Evolutionary conservation across 1,140 invertebrate species (phyloP).

Genomic region (Aplysia californica): DNA sequence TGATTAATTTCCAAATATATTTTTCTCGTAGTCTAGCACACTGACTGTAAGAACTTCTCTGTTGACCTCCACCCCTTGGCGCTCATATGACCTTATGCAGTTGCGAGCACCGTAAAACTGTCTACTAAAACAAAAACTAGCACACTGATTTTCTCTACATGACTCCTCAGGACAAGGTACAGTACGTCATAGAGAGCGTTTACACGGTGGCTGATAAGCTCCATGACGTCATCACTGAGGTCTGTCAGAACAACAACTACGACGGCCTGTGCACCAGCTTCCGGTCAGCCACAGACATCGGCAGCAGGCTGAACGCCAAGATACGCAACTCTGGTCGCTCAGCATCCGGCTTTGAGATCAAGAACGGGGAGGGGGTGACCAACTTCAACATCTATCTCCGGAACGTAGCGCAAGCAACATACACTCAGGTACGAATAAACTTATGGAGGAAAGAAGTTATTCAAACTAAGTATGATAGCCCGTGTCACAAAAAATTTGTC

Average conservation of each 20-base stretch:
- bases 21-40: too few species aligned
- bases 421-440: conserved; percentile 32
- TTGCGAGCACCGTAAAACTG: too few species aligned
- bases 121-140: too few species aligned
- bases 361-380: conserved; percentile 43
- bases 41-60: too few species aligned
- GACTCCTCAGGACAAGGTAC: conserved; percentile 20
- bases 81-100: too few species aligned
- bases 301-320: conserved; percentile 33
- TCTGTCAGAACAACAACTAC: conserved; percentile 47
- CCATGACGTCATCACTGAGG: conserved; percentile 37
- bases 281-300: conserved; percentile 22
- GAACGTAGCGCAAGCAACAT: conserved; percentile 28
- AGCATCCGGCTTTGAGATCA: conserved; percentile 35
- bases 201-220: conserved; percentile 44
- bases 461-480: too few species aligned
- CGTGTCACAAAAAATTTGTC: too few species aligned
- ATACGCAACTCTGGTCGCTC: conserved; percentile 34
- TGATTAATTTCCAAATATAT: too few species aligned
- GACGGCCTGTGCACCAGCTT: conserved; percentile 49
- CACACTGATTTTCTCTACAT: not conserved
- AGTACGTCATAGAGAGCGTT: conserved; percentile 49
- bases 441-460: too few species aligned
- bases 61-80: too few species aligned
- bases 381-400: conserved; percentile 36